phyloP scores from a whole-genome alignment of 2,888 invertebrate species.

The Scaptodrosophila latifasciaeformis region DNA sequence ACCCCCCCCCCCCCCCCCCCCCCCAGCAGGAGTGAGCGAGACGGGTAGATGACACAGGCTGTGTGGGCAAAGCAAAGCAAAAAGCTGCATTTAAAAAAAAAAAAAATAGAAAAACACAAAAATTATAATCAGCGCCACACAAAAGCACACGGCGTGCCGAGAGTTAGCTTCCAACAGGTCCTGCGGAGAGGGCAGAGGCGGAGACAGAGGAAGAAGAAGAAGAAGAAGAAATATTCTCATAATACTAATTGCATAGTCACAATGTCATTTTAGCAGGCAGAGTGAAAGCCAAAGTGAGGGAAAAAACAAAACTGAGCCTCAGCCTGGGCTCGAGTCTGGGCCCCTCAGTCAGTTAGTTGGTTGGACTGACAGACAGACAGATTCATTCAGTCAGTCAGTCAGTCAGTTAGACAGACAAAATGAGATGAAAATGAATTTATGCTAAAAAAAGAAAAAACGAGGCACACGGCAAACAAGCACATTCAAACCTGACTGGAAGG shows the following conservation, averaged over 20 bases:
- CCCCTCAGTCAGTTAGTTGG: conserved; percentile 41
- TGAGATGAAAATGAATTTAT: conserved; percentile 71
- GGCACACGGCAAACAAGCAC: conserved; percentile 8
- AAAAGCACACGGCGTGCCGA: conserved; percentile 64
- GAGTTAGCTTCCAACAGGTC: conserved; percentile 29
- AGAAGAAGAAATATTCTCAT: conserved; percentile 56
- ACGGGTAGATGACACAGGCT: conserved; percentile 2
- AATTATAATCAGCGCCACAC: conserved; percentile 67
- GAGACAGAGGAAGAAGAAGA: neutral
- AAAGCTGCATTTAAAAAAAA: neutral
- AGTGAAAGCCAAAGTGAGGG: neutral
- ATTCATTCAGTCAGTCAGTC: conserved; percentile 7
- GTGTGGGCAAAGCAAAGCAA: conserved; percentile 22
- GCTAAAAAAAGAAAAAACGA: conserved; percentile 42
- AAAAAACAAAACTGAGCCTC: neutral
- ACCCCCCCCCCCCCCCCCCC: no score
- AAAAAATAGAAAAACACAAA: conserved; percentile 27
- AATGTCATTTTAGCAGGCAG: conserved; percentile 67
- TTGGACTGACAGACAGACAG: neutral
- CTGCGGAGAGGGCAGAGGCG: no score
- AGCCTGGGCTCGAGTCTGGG: conserved; percentile 30
- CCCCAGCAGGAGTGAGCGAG: conserved; percentile 1
- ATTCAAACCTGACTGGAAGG: no score
- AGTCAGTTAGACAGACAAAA: conserved; percentile 27
- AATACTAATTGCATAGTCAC: conserved; percentile 75